Percentiles rank a stretch among this genome's conserved stretches.
Conservation (phyloP, 2,797 vertebrate species). For the Danio jaintianensis region DNA sequence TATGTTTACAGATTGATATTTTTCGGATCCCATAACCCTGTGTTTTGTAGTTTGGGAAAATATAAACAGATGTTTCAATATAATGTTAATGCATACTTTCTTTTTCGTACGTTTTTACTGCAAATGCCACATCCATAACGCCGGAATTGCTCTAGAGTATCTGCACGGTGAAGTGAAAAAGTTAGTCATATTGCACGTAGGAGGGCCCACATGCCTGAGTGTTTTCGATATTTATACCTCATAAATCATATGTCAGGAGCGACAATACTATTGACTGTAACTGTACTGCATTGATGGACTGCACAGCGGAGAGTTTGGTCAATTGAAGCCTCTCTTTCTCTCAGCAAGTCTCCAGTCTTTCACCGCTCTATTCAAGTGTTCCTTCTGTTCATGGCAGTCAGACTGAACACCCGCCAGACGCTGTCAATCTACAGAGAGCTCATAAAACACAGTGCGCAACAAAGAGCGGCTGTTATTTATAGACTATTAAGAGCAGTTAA, state of each 20-base stretch:
- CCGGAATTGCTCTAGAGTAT: no score
- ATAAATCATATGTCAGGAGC: constrained; percentile 40
- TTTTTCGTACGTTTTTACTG: no score
- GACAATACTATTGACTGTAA: constrained; percentile 29
- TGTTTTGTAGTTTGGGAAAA: no score
- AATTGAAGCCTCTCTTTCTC: constrained; percentile 31
- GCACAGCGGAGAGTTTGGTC: constrained; percentile 26
- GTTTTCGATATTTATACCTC: constrained; percentile 41
- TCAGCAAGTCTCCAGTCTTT: constrained; percentile 37
- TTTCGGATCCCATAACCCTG: no score
- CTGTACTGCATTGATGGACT: constrained; percentile 34
- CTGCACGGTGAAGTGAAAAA: neutral
- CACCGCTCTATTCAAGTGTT: constrained; percentile 33
- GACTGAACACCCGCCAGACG: constrained; percentile 30
- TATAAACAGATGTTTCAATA: no score
- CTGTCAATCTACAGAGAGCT: constrained; percentile 39
- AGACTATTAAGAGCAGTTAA: neutral
- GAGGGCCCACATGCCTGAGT: constrained; percentile 4
- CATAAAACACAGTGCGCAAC: constrained; percentile 30
- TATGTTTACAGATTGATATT: no score
- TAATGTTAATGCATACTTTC: no score
- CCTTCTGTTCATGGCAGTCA: constrained; percentile 20
- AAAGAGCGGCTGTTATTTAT: constrained; percentile 23
- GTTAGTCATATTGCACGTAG: constrained; percentile 9
- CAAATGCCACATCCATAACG: no score